phyloP scores from a whole-genome alignment of 2,797 vertebrate species.

The Coluber constrictor region DNA sequence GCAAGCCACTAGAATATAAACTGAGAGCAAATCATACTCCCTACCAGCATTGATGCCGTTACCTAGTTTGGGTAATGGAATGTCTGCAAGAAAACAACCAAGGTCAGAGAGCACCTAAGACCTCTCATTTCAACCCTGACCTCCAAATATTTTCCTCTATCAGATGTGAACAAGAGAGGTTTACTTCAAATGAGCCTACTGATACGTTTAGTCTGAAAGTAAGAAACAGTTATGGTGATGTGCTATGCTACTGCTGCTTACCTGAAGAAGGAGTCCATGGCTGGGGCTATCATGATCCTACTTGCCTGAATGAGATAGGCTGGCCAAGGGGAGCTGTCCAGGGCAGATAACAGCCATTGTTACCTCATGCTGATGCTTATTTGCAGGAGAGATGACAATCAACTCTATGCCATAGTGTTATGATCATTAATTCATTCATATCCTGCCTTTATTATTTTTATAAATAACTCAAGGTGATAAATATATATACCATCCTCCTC shows the following conservation, averaged over 20 bases:
- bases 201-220: not conserved
- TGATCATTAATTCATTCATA: not conserved
- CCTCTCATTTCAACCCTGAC: not conserved
- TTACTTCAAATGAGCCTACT: not conserved
- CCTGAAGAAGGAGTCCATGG: not conserved
- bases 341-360: not conserved
- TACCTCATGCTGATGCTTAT: not conserved
- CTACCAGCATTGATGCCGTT: not conserved
- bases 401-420: not conserved
- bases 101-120: not conserved
- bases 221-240: not conserved
- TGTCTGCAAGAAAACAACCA: not conserved
- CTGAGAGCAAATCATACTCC: not conserved
- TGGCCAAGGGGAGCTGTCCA: not conserved
- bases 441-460: not conserved
- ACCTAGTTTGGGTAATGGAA: not conserved
- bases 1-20: not conserved
- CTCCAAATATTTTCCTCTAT: not conserved
- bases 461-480: not conserved
- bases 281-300: not conserved
- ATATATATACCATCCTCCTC: not conserved
- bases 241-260: not conserved
- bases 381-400: not conserved
- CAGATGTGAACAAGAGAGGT: not conserved
- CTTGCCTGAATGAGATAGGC: not conserved